Percentiles rank a stretch among this genome's conserved stretches.
Conservation (phyloP, 2,797 vertebrate genomes). For the Oryzias dopingdopingensis region DNA sequence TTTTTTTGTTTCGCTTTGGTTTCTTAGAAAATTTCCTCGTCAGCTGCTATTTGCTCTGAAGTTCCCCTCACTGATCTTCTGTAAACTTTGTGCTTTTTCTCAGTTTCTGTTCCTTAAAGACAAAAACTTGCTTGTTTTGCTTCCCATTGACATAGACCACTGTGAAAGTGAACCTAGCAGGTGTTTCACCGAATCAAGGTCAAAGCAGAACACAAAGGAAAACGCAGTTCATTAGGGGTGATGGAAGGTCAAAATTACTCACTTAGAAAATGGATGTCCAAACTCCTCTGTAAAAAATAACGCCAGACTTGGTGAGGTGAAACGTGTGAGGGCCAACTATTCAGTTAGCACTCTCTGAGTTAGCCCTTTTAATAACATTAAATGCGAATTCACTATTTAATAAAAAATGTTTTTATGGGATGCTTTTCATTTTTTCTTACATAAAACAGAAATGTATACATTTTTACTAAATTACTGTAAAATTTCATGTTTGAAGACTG, state of each 20-base stretch:
- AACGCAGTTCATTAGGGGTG: not conserved
- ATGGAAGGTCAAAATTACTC: slow-evolving; percentile 5
- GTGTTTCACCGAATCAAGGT: slow-evolving; percentile 6
- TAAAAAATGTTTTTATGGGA: too few relatives aligned
- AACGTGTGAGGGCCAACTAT: not conserved
- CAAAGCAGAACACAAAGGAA: slow-evolving; percentile 21
- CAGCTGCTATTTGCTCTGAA: not conserved
- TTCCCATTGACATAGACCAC: slow-evolving; percentile 27
- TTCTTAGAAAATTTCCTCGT: not conserved
- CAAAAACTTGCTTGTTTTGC: slow-evolving; percentile 27
- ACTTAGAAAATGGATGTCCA: not conserved
- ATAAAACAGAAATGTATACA: too few relatives aligned
- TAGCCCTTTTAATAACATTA: too few relatives aligned
- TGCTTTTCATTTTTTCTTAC: too few relatives aligned
- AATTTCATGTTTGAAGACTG: too few relatives aligned
- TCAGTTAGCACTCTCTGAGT: not conserved
- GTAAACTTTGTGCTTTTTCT: not conserved
- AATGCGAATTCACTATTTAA: too few relatives aligned
- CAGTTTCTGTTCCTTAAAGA: slow-evolving; percentile 48
- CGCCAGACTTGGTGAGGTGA: too few relatives aligned
- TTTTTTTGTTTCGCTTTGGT: slow-evolving; percentile 3
- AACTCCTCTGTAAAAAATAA: too few relatives aligned
- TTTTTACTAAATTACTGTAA: too few relatives aligned
- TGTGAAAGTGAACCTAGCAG: slow-evolving; percentile 17
- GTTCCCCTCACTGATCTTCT: not conserved